Evolutionary conservation across 2,888 invertebrate species (phyloP), one percentile per base, ranked within the genome.

Genomic region (Nezara viridula): DNA sequence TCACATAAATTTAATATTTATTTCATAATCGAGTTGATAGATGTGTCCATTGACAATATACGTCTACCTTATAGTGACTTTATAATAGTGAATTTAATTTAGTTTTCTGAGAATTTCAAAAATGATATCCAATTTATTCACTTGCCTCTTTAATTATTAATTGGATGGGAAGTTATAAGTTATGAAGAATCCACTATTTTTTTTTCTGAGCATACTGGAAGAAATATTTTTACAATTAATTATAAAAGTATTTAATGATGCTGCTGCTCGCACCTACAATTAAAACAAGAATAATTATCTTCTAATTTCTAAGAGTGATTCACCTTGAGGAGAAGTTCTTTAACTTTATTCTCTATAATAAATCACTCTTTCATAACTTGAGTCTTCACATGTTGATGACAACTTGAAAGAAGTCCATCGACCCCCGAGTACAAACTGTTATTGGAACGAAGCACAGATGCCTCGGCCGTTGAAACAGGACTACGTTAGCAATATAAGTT

Each of bases 401-500:
- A 73, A 73, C 32, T 37, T 73, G 66, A 37, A 73, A 37, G 32
- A 32, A 32, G 66, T 37, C 16, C 66, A 37, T 73, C 66, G 66
- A 73, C 66, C 66, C 66, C 32, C 9, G 19, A 6, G 66, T 21
- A 73, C 19, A 32, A 73, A 73, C 32, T 73, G 66, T 73, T 73
- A 73, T 73, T 73, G 66, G 66, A 37, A 73, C 66, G 16, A 21
- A 73, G 37, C 37, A 73, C 66, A 37, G 66, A 73, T 73, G 44
- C 6, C 44, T 24, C n/a, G 0, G 24, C 44, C 24, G 44, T 44
- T 44, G 44, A 44, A 81, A 81, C 81, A 44, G 81, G 81, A 37
- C 81, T 47, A 14, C 44, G 81, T n/a, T 47, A 81, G 81, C 81
- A 44, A 47, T 81, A 81, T 81, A 81, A 81, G 81, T 81, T 81